Evolutionary conservation across 1,140 invertebrate genomes (phyloP).

Genomic region (Drosophila kepulauana): DNA sequence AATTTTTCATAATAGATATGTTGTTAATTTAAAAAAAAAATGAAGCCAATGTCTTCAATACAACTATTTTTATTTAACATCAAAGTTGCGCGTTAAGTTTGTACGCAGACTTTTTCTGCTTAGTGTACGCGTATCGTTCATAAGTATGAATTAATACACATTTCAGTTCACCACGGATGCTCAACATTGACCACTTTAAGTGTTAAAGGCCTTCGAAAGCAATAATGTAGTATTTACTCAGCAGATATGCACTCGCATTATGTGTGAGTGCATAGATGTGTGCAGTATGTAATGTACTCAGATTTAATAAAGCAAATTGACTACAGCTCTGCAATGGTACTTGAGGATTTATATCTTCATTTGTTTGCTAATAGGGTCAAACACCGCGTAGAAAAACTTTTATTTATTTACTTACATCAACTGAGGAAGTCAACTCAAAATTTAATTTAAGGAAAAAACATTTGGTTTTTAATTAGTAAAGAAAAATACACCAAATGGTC

Average conservation of each 20-base stretch:
- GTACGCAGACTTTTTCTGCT: too few species aligned
- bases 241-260: neutral
- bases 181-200: conserved; percentile 5
- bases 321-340: neutral
- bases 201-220: neutral
- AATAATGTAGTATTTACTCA: neutral
- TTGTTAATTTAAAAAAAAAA: too few species aligned
- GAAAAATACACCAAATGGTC: neutral
- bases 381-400: neutral
- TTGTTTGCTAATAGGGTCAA: neutral
- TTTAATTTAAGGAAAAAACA: neutral
- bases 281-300: neutral
- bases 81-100: too few species aligned
- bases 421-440: neutral
- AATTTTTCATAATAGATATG: too few species aligned
- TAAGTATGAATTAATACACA: conserved; percentile 1
- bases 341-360: neutral
- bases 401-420: neutral
- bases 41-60: too few species aligned
- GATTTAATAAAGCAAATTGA: conserved; percentile 17
- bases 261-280: neutral
- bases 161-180: neutral
- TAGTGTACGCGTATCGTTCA: too few species aligned
- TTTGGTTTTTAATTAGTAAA: neutral
- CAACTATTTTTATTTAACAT: too few species aligned